A percentile compares a stretch with the other conserved stretches of the same genome.
These are phyloP conservation scores for Miichthys miiuy DNA, from an alignment of 2,797 vertebrate genomes.

Conservation along the genomic window DNA sequence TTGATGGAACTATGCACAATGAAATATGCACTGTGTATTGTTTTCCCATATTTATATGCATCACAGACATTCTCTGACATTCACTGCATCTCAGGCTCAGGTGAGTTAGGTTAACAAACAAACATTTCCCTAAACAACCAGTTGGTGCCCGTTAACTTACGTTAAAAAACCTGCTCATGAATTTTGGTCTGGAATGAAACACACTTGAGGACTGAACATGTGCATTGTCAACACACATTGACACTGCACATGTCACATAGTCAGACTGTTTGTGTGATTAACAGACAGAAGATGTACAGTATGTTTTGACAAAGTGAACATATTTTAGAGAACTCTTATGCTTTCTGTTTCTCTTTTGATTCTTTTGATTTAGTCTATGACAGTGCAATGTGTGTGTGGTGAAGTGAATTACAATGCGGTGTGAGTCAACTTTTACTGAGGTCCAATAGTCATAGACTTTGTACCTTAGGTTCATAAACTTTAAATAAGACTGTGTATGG, in stretches of 20 bases:
- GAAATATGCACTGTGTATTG: no score
- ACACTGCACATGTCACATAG: no score
- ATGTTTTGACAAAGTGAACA: no score
- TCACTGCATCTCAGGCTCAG: not conserved
- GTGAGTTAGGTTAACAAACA: not conserved
- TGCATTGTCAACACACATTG: not conserved
- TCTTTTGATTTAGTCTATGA: not conserved
- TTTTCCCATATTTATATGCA: no score
- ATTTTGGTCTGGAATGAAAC: not conserved
- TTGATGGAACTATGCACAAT: no score
- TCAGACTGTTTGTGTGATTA: not conserved
- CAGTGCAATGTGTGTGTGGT: not conserved
- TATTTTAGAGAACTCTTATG: not conserved
- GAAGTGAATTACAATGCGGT: not conserved
- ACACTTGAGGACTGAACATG: not conserved
- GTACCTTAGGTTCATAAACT: not conserved
- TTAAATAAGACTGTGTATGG: not conserved
- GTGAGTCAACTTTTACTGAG: not conserved
- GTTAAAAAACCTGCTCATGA: not conserved
- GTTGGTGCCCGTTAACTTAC: not conserved
- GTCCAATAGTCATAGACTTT: not conserved
- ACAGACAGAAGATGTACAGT: not conserved
- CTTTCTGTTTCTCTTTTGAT: not conserved
- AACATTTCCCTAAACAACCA: not conserved
- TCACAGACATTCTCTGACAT: not conserved